Base-by-base conservation (phyloP, 1,140 invertebrate species). In the Pogonognathellus flavescens region DNA sequence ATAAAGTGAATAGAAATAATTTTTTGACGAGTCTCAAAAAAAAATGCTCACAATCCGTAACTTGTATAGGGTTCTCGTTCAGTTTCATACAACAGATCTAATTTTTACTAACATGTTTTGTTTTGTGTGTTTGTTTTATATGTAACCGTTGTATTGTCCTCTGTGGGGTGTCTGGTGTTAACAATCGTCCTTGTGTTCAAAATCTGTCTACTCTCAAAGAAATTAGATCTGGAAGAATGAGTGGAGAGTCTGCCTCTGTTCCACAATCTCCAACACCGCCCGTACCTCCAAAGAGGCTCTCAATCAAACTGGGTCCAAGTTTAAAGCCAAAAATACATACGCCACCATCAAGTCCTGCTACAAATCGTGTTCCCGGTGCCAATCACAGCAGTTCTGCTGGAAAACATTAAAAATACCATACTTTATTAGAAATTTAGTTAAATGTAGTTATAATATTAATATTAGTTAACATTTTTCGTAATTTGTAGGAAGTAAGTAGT, bases 251-350 rank as follows among this genome's bases (percentile, higher is more conserved):
- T 13, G 50, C 57, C 2, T 85, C 85, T 0, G 85, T 85, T 6
- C 84, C 87, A 53, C 81, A 83, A 52, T 85, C 84, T 0, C 86
- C 87, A 9, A 84, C 76, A 1, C 86, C 85, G 3, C 88, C 88
- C 16, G 72, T 87, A 20, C 86, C 88, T 49, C 87, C 88, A 18
- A 88, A 88, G 82, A 14, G 86, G 81, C 83, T 89, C 3, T 87
- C 87, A 5, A 60, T 86, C n/a, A 89, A 88, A 50, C 22, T 87
- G 14, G 85, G 85, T 53, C 70, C 84, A 1, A 80, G 41, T 20
- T 59, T 87, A 16, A 88, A 87, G 72, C 86, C 88, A 18, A 88
- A 89, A 82, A 55, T 87, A 13, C 82, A 80, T n/a, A 89, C 88
- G 13, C 88, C 88, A 25, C 88, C 88, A 41, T 81, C 50, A 11